Base-by-base conservation (phyloP, 2,888 invertebrate genomes). In the Sesamia inferens region DNA sequence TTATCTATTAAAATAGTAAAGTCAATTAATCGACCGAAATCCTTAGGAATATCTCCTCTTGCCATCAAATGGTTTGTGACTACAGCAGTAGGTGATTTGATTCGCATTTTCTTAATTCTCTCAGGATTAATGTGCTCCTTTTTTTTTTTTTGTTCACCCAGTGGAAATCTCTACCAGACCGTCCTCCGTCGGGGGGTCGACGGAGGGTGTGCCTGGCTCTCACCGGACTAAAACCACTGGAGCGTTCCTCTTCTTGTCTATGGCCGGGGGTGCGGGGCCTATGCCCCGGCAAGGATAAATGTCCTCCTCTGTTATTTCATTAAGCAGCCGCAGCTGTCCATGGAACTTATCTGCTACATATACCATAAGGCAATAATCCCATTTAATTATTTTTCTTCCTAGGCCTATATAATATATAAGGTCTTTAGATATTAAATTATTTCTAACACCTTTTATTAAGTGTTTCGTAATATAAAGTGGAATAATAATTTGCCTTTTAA, bases 1-100 rank as follows among this genome's bases (percentile, higher is more conserved):
- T 72, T 51, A 31, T 72, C 59, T 13, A 68, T 42, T 42, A 71
- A 54, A 3, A 71, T 0, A n/a, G 59, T 68, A 3, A 71, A n/a
- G 8, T 68, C 59, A 42, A 72, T 39, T 58, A 66, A 8, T 48
- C 58, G 66, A 24, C 47, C 39, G 16, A 58, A 67, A 2, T 55
- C 51, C n/a, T 65, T 42, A 0, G 51, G 68, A 19, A 63, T 42
- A 63, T 51, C 64, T 2, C 39, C 22, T 11, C 68, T 69, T 39
- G 64, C 63, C 2, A 42, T 24, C 22, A 67, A 67, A 16, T 67
- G 55, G 22, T 67, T 19, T 7, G 57, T 57, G 1, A 67, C 57
- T 44, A 67, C 67, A 44, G 42, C 57, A 67, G 58, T 58, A 19
- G 14, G 24, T 3, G 24, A 58, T 14, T 68, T 68, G 14, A 68